Percentiles rank a stretch among this genome's conserved stretches.
Evolutionary conservation across 2,888 invertebrate genomes (phyloP).

Genomic region (Elysia crispata): DNA sequence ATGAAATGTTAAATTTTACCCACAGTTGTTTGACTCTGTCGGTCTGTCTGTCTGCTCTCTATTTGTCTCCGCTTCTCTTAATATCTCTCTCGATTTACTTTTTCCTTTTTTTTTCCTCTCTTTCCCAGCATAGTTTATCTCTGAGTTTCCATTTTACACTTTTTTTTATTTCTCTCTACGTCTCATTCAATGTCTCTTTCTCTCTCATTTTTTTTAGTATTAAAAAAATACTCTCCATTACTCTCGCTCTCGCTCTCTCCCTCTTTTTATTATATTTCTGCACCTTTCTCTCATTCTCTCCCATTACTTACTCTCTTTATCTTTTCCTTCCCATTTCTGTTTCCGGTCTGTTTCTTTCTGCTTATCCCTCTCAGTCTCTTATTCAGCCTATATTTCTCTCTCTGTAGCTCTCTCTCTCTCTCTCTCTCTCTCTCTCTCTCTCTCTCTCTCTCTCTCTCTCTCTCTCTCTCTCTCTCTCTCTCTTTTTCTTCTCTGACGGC

Average conservation of each 20-base stretch:
- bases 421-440: slow-evolving; percentile 24
- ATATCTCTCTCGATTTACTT: not conserved
- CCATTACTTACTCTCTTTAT: slow-evolving; percentile 29
- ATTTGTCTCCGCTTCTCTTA: not conserved
- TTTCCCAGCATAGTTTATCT: not conserved
- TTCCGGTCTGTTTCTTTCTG: slow-evolving; percentile 22
- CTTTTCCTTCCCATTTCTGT: too few species aligned
- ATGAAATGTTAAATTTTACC: too few species aligned
- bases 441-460: slow-evolving; percentile 33
- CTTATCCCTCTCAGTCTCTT: too few species aligned
- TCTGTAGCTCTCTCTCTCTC: not conserved
- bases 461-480: slow-evolving; percentile 27
- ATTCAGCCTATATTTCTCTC: not conserved
- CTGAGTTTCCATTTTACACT: not conserved
- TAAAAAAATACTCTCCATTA: too few species aligned
- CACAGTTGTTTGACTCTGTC: too few species aligned
- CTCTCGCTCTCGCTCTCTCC: slow-evolving; percentile 32
- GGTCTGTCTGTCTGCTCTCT: too few species aligned
- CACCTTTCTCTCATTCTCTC: not conserved
- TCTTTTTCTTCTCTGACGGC: slow-evolving; percentile 14
- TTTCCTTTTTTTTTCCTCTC: not conserved
- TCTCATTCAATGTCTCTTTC: not conserved
- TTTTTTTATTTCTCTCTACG: slow-evolving; percentile 1
- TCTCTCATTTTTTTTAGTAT: slow-evolving; percentile 12
- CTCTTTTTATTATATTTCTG: not conserved